Evolutionary conservation across 2,113 vertebrate genomes (phyloP).

Genomic region (Agapornis roseicollis): DNA sequence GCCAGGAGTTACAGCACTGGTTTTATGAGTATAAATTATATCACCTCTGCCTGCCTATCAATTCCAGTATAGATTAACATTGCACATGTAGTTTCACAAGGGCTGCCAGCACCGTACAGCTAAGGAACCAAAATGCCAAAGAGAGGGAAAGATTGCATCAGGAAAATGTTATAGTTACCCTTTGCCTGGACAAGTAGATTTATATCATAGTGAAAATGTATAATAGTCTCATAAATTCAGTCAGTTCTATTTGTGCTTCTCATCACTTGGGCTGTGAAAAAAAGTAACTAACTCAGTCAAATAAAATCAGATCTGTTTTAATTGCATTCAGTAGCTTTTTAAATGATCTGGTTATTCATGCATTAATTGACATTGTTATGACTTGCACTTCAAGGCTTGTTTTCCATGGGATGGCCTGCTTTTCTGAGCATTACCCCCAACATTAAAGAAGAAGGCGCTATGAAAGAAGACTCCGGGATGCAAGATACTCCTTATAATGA

Average conservation of each 20-base stretch:
- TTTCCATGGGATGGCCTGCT: constrained; percentile 97
- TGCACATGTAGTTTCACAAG: not conserved
- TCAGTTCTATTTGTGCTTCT: not conserved
- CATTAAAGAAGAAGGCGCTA: constrained; percentile 96
- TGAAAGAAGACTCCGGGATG: constrained; percentile 97
- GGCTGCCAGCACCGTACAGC: not conserved
- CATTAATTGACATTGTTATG: not conserved
- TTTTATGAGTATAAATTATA: not conserved
- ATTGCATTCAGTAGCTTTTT: not conserved
- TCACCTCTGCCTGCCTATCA: not conserved
- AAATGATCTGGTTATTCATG: not conserved
- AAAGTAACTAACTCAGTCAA: not conserved
- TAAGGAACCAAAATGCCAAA: not conserved
- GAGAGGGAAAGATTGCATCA: not conserved
- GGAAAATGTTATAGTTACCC: not conserved
- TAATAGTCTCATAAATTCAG: not conserved
- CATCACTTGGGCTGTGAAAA: not conserved
- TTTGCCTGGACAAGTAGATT: not conserved
- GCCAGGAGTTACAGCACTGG: not conserved
- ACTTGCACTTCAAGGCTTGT: constrained; percentile 81
- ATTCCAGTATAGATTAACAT: not conserved
- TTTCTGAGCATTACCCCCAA: constrained; percentile 96
- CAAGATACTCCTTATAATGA: constrained; percentile 97
- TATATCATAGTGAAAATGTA: not conserved
- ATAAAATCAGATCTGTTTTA: not conserved